Evolutionary conservation across 1,140 invertebrate species (phyloP).

Genomic region (Aricia agestis): DNA sequence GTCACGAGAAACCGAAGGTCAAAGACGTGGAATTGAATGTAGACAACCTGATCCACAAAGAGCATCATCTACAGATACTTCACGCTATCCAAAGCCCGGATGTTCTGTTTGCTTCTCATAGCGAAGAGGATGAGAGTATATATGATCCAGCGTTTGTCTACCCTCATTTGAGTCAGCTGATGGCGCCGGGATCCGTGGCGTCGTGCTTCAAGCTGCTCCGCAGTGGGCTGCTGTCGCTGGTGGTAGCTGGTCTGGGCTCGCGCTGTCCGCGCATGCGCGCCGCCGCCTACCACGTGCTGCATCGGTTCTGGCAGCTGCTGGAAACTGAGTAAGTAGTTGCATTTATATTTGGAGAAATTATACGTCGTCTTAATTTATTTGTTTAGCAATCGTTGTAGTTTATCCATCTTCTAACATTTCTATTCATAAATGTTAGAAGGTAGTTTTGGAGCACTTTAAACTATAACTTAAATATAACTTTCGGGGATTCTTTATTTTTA

Average conservation of each 20-base stretch:
- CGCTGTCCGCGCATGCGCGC: conserved; percentile 77
- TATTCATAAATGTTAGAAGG: too few species aligned
- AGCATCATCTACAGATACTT: conserved; percentile 36
- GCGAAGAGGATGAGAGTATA: conserved; percentile 51
- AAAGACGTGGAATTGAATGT: conserved; percentile 44
- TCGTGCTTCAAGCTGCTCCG: conserved; percentile 81
- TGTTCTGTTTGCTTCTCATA: conserved; percentile 36
- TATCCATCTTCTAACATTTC: too few species aligned
- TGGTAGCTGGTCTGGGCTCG: conserved; percentile 80
- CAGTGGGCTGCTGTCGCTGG: conserved; percentile 80
- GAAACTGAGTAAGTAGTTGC: conserved; percentile 80
- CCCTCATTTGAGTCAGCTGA: conserved; percentile 80
- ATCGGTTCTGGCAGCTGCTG: conserved; percentile 81
- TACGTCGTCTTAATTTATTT: too few species aligned
- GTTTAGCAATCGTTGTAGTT: too few species aligned
- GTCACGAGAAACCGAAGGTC: conserved; percentile 18
- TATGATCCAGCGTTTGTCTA: conserved; percentile 87
- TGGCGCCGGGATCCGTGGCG: conserved; percentile 80
- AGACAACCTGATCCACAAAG: conserved; percentile 39
- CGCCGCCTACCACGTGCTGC: conserved; percentile 81
- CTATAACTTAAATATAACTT: too few species aligned
- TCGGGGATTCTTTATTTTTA: not conserved
- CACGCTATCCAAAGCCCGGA: conserved; percentile 35
- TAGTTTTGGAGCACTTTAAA: too few species aligned
- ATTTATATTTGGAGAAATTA: conserved; percentile 26